Evolutionary conservation across 2,888 invertebrate species (phyloP).

Genomic region (Chironomus riparius): DNA sequence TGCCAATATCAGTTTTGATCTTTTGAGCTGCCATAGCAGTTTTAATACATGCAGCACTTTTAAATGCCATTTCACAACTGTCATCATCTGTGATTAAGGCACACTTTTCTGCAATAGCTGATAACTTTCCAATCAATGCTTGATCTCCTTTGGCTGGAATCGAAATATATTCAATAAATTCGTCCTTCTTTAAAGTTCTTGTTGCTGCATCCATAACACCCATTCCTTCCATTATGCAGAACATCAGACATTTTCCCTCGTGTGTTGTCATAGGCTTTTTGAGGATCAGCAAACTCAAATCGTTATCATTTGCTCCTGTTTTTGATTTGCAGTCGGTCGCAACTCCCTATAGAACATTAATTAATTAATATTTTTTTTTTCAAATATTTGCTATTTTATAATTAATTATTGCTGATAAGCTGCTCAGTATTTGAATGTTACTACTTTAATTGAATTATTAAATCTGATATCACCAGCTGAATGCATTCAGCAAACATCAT

Average conservation of each 20-base stretch:
- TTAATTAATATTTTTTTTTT: background rate
- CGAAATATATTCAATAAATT: background rate
- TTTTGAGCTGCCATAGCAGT: background rate
- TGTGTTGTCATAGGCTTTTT: background rate
- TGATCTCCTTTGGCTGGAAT: background rate
- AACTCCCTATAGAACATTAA: background rate
- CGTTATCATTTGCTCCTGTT: slow-evolving; percentile 10
- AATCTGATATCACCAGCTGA: too few relatives aligned
- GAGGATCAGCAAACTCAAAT: background rate
- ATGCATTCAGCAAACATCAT: too few relatives aligned
- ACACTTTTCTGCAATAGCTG: background rate
- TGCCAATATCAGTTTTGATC: slow-evolving; percentile 3
- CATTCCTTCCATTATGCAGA: slow-evolving; percentile 2
- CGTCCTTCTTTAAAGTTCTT: background rate
- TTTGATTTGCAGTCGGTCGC: slow-evolving; percentile 2
- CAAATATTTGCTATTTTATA: background rate
- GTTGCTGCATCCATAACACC: background rate
- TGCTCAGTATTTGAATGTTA: too few relatives aligned
- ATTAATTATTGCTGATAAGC: background rate
- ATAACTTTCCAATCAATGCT: background rate
- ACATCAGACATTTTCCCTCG: slow-evolving; percentile 10
- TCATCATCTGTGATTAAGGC: background rate
- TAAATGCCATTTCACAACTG: background rate
- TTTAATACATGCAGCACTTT: background rate
- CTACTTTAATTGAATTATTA: too few relatives aligned